phyloP scores from a whole-genome alignment of 2,113 vertebrate genomes.

The Varanus komodoensis region DNA sequence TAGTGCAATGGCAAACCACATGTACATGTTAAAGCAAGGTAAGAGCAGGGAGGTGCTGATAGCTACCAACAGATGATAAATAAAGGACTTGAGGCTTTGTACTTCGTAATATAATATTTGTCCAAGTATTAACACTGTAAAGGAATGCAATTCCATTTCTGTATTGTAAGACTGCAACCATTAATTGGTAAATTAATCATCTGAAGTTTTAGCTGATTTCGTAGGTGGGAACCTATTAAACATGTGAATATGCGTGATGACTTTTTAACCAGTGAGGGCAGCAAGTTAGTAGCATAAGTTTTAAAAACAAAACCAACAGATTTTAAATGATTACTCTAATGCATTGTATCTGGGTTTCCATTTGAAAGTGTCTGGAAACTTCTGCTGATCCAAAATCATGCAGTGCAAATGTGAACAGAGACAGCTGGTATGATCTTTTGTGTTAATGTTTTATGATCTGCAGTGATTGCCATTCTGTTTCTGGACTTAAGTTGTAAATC shows the following conservation, averaged over 20 bases:
- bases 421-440: too few relatives aligned
- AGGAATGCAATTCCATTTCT: not conserved
- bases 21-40: not conserved
- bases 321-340: too few relatives aligned
- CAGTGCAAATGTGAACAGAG: too few relatives aligned
- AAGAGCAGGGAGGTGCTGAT: not conserved
- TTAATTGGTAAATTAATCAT: not conserved
- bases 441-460: too few relatives aligned
- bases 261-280: not conserved
- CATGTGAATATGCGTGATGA: not conserved
- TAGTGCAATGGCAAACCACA: not conserved
- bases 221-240: not conserved
- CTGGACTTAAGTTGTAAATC: too few relatives aligned
- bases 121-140: not conserved
- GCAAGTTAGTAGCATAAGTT: constrained; percentile 9
- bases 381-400: too few relatives aligned
- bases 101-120: not conserved
- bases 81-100: not conserved
- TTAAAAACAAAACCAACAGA: not conserved
- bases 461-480: too few relatives aligned
- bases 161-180: not conserved
- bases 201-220: not conserved
- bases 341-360: too few relatives aligned
- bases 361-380: too few relatives aligned
- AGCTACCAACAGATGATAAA: not conserved